phyloP scores from a whole-genome alignment of 2,888 invertebrate genomes.

The Xanthostigma xanthostigma region DNA sequence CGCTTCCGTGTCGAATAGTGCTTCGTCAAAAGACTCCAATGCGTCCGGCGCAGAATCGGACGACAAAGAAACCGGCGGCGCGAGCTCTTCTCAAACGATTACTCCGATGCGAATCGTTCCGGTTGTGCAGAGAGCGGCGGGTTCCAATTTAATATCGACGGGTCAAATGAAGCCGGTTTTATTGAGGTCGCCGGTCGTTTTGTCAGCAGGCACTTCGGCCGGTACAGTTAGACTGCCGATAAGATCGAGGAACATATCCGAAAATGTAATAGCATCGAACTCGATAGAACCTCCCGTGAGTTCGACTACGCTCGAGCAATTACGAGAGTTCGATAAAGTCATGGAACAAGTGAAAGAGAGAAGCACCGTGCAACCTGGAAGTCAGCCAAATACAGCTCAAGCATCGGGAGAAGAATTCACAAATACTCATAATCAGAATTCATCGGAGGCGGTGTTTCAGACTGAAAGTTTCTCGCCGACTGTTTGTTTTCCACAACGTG shows the following conservation, averaged over 20 bases:
- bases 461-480: background rate
- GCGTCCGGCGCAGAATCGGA: slow-evolving; percentile 32
- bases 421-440: slow-evolving; percentile 9
- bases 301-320: slow-evolving; percentile 59
- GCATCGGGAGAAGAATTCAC: slow-evolving; percentile 14
- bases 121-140: slow-evolving; percentile 22
- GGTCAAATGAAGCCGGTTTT: slow-evolving; percentile 13
- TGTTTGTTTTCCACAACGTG: slow-evolving; percentile 25
- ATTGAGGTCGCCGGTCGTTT: slow-evolving; percentile 22
- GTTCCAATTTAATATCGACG: slow-evolving; percentile 17
- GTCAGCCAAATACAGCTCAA: slow-evolving; percentile 13
- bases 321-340: slow-evolving; percentile 67
- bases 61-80: slow-evolving; percentile 14
- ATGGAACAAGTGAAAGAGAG: slow-evolving; percentile 67
- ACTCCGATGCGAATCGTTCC: slow-evolving; percentile 42
- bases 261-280: slow-evolving; percentile 16
- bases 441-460: background rate
- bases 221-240: slow-evolving; percentile 29
- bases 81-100: slow-evolving; percentile 29
- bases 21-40: too few relatives aligned
- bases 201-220: slow-evolving; percentile 33
- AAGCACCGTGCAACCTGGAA: slow-evolving; percentile 42
- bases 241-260: slow-evolving; percentile 16
- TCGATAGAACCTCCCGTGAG: slow-evolving; percentile 45
- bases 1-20: too few relatives aligned